Evolutionary conservation across 2,113 vertebrate species (phyloP).

Genomic region (Atherinomorus stipes): DNA sequence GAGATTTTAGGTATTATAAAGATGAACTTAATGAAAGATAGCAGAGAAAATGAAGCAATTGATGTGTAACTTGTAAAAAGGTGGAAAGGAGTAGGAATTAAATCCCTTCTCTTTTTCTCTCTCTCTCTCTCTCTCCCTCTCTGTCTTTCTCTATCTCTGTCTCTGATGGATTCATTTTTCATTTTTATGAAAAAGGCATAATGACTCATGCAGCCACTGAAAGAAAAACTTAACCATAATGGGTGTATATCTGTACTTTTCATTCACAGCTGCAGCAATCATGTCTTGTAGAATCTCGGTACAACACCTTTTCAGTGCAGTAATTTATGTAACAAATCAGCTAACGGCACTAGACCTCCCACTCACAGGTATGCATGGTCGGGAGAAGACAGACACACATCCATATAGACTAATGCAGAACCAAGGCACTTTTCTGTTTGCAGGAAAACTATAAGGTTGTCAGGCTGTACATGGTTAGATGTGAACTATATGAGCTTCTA

Average conservation of each 20-base stretch:
- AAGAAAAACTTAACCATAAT: background rate
- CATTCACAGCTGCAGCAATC: slow-evolving; percentile 2
- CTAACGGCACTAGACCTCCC: slow-evolving; percentile 19
- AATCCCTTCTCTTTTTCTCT: background rate
- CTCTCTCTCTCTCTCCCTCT: too few species aligned
- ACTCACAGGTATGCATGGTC: slow-evolving; percentile 28
- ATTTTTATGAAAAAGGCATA: background rate
- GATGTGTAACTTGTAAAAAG: slow-evolving; percentile 27
- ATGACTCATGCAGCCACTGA: background rate
- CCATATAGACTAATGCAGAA: slow-evolving; percentile 9
- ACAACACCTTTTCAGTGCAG: slow-evolving; percentile 14
- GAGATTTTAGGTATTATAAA: slow-evolving; percentile 6
- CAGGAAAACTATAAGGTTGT: slow-evolving; percentile 16
- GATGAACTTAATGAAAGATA: slow-evolving; percentile 20
- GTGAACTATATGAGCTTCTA: too few species aligned
- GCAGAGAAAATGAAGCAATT: slow-evolving; percentile 5
- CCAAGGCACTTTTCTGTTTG: slow-evolving; percentile 30
- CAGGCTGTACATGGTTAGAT: slow-evolving; percentile 10
- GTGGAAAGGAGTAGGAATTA: background rate
- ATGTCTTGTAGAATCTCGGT: background rate
- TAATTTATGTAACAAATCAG: slow-evolving; percentile 36
- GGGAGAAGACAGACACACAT: slow-evolving; percentile 17
- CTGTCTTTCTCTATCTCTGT: background rate
- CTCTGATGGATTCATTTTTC: background rate
- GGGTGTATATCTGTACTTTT: slow-evolving; percentile 3